Base-by-base conservation (phyloP, 2,888 invertebrate genomes). In the Hemistola chrysoprasaria region DNA sequence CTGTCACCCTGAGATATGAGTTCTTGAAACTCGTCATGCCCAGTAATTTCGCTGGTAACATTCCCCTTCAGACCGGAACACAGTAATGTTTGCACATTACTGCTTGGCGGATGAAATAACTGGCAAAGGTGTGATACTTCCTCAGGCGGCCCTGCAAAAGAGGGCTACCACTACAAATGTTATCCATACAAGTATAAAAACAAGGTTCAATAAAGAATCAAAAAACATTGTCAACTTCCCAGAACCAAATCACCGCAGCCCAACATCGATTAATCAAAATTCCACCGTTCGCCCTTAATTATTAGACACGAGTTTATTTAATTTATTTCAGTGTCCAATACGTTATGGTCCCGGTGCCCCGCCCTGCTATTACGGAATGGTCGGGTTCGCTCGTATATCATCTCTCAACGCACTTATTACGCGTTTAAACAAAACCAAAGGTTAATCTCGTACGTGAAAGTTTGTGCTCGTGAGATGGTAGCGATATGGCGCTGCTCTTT, bases 231-330 rank as follows among this genome's bases (percentile, higher is more conserved):
- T 54, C 57, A 51, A 38, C 46, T 51, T 51, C 49, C 39, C 35
- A 50, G 48, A 53, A 50, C 38, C 47, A 50, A 56, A 54, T 55
- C 51, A 50, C 46, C 33, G 29, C 10, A 47, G 38, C 36, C 4
- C 16, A 16, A 16, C 37, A 50, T 33, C 65, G 53, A 65, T 69
- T 65, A 67, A 65, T 69, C 67, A 69, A 67, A 67, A 59, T 56
- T 65, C 64, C 65, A 60, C 59, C 56, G 57, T 46, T 55, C 57
- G 40, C 54, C 62, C 61, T 65, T 69, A 67, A 67, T 69, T 69
- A 66, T 65, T 67, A 69, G 65, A 68, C 62, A 59, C 44, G 56
- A 59, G 57, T 59, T 62, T 65, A 63, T 65, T 67, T 66, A 66
- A 65, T 64, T 65, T 63, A 66, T 66, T 66, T 55, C 48, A 38